Evolutionary conservation across 2,888 invertebrate species (phyloP), one percentile per base, ranked within the genome.

Genomic region (Crepidodera aurea): DNA sequence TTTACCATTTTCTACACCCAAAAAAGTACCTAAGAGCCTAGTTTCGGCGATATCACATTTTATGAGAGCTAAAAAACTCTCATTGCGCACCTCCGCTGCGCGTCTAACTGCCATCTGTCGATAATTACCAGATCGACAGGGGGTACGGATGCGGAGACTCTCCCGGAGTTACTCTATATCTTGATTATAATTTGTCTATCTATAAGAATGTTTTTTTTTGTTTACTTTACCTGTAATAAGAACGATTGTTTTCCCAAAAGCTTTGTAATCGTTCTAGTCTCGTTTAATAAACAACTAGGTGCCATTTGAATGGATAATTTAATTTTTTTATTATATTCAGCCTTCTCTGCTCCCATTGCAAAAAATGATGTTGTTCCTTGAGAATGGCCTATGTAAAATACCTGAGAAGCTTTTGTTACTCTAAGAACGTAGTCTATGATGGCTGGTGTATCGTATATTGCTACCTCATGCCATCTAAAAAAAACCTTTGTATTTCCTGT

Each of bases 321-420:
- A 1, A 91, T 84, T 76, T 89, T 90, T 0, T 80, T 73, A 73
- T 88, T 88, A 69, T 89, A 90, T 40, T 85, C 84, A 0, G 90
- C 88, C n/a, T 81, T 79, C 54, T 86, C 82, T 0, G 87, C 84
- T 12, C 82, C 82, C 86, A 89, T 84, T 0, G 89, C 87, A 72
- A 85, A 90, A 75, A 89, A 89, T 1, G 82, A 72, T 0, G 89
- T 88, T 0, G 88, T 87, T 1, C 93, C 93, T 77, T 88, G 88
- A 0, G 92, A 94, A 76, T 93, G 92, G 0, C 94, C 94, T 0
- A 92, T 81, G 74, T 92, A 94, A 70, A 89, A 88, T 0, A 94
- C 71, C 48, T 87, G 82, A 0, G 83, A 67, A 15, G 84, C 81
- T 0, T 84, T 83, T 0, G 92, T 90, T 0, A 67, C 53, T 0